Conservation (phyloP, 2,113 vertebrate species). For the Pantherophis guttatus region DNA sequence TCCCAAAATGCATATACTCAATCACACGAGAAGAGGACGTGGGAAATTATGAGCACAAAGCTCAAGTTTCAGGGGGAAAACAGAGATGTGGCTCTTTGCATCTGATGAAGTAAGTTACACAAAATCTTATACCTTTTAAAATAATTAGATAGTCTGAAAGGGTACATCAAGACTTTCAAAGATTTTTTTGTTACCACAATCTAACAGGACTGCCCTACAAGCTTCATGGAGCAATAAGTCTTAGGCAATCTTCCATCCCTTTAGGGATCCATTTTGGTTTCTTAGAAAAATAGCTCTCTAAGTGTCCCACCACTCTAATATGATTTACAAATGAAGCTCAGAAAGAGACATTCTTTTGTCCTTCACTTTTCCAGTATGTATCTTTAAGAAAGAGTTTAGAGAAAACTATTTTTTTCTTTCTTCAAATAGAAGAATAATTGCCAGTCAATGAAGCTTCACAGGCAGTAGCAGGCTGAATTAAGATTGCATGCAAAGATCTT, state of each 20-base stretch:
- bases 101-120: not conserved
- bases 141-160: not conserved
- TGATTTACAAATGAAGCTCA: not conserved
- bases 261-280: not conserved
- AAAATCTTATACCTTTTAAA: not conserved
- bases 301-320: not conserved
- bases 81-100: not conserved
- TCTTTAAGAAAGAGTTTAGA: not conserved
- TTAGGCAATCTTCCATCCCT: not conserved
- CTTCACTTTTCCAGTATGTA: not conserved
- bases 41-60: not conserved
- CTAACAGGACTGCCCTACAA: not conserved
- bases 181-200: not conserved
- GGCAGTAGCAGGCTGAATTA: not conserved
- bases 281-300: not conserved
- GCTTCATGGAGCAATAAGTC: not conserved
- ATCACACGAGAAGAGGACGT: not conserved
- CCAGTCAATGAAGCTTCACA: not conserved
- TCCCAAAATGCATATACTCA: not conserved
- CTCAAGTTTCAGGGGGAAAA: not conserved
- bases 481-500: not conserved
- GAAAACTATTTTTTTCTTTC: not conserved
- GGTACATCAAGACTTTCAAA: not conserved
- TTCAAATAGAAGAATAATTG: not conserved
- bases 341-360: not conserved